Base-by-base conservation (phyloP, 1,140 invertebrate genomes). In the Ips typographus region DNA sequence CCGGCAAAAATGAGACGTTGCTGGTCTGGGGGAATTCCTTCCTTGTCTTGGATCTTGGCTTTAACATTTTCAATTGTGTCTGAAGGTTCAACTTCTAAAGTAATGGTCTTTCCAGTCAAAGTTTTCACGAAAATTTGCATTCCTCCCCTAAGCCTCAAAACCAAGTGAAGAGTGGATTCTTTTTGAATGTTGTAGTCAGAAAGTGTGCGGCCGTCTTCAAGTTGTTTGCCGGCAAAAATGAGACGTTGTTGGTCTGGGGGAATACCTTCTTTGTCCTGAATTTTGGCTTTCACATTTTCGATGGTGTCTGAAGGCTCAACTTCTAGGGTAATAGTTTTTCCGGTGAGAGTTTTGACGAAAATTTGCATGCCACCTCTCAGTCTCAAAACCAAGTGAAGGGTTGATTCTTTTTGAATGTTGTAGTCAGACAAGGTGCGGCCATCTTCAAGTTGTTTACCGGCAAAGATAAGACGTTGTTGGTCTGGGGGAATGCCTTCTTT, bases 61-160 rank as follows among this genome's bases (percentile, higher is more conserved):
- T 96, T 96, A 1, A 96, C 93, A 91, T 96, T 95, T 83, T 96
- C 93, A 78, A 96, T 96, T 39, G 94, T 95, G 81, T 96, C 94
- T 55, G 91, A 94, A 39, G 89, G 88, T 79, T 96, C 93, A 74
- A 95, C 94, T 85, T 96, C 94, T 74, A 96, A 88, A 73, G 94
- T 95, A 83, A 96, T 96, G 82, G 94, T 96, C 83, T 96, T 97
- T 68, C 94, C 94, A 77, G 94, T 96, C 41, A 96, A 86, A 77
- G 94, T 96, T 82, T 96, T 96, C 6, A 96, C 94, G 82, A 96
- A 96, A 77, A 96, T 96, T 86, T 96, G 94, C 94, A 96, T 96
- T 80, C 96, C 97, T 85, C 96, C 98, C 77, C 94, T 86, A 42
- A 99, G 86, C 72, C 95, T 86, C 36, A 98, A 82, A 62, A 97